These are phyloP conservation scores for Coreius guichenoti DNA, from an alignment of 2,797 vertebrate genomes.

Conservation along the genomic window DNA sequence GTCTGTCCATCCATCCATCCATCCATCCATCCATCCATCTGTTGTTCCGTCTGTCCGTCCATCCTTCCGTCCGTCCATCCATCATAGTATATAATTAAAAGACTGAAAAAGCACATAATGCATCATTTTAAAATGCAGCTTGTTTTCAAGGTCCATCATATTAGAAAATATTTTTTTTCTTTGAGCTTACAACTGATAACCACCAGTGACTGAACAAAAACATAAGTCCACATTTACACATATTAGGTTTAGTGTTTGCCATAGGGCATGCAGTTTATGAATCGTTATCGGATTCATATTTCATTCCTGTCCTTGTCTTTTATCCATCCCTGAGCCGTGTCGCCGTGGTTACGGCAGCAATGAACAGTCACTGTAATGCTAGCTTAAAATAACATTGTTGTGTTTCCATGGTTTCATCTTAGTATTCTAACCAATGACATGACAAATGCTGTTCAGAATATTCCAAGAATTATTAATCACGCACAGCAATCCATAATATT, in stretches of 20 bases:
- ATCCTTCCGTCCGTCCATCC: too few species aligned
- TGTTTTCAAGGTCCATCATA: not conserved
- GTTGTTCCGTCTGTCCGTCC: too few species aligned
- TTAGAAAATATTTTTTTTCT: not conserved
- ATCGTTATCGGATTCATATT: conserved; percentile 37
- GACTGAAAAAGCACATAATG: not conserved
- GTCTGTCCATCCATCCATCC: rapidly evolving
- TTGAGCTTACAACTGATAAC: not conserved
- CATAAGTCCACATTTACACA: too few species aligned
- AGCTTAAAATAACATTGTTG: conserved; percentile 12
- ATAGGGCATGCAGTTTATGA: conserved; percentile 7
- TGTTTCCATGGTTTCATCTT: conserved; percentile 49
- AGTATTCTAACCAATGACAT: conserved; percentile 19
- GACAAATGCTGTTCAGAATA: conserved; percentile 6
- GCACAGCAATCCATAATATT: conserved; percentile 37
- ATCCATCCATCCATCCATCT: too few species aligned
- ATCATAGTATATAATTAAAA: not conserved
- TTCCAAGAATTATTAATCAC: conserved; percentile 24
- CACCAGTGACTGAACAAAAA: not conserved
- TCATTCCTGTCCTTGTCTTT: not conserved
- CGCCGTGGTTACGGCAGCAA: not conserved
- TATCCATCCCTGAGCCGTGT: not conserved
- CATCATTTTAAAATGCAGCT: not conserved
- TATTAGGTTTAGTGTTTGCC: not conserved
- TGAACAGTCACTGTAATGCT: conserved; percentile 7